phyloP scores from a whole-genome alignment of 2,888 invertebrate species.

The Latrodectus elegans region DNA sequence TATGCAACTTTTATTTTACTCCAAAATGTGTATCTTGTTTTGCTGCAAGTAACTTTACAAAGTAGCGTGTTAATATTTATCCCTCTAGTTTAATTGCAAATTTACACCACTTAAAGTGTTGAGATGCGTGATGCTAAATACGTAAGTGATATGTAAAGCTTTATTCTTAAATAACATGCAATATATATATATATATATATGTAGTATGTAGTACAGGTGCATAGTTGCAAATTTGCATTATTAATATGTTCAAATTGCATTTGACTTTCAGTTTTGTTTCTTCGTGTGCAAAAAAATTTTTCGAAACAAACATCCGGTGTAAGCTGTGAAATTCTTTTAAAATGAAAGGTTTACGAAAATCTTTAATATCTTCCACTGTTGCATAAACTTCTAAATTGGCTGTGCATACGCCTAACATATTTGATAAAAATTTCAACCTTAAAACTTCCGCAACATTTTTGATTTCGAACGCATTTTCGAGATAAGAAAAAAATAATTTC shows the following conservation, averaged over 20 bases:
- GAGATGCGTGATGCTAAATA: too few species aligned
- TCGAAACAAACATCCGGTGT: constrained; percentile 4
- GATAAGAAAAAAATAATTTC: constrained; percentile 15
- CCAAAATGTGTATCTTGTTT: too few species aligned
- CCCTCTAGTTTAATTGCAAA: too few species aligned
- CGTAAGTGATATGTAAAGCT: too few species aligned
- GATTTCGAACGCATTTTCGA: constrained; percentile 25
- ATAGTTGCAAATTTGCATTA: too few species aligned
- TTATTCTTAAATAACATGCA: too few species aligned
- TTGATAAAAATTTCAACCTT: constrained; percentile 27
- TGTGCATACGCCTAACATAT: constrained; percentile 15
- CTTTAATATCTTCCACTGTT: neutral
- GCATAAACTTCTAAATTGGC: constrained; percentile 10
- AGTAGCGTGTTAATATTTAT: too few species aligned
- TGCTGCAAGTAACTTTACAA: too few species aligned
- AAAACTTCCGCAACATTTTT: constrained; percentile 12
- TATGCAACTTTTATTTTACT: too few species aligned
- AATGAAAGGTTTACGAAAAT: constrained; percentile 18
- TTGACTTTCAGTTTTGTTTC: neutral
- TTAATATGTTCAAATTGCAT: constrained; percentile 11
- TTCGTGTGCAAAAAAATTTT: constrained; percentile 10
- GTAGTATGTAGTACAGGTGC: too few species aligned
- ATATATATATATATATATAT: too few species aligned
- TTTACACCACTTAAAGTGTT: too few species aligned
- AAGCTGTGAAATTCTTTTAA: constrained; percentile 15